Evolutionary conservation across 2,113 vertebrate genomes (phyloP).

Genomic region (Aptenodytes forsteri): DNA sequence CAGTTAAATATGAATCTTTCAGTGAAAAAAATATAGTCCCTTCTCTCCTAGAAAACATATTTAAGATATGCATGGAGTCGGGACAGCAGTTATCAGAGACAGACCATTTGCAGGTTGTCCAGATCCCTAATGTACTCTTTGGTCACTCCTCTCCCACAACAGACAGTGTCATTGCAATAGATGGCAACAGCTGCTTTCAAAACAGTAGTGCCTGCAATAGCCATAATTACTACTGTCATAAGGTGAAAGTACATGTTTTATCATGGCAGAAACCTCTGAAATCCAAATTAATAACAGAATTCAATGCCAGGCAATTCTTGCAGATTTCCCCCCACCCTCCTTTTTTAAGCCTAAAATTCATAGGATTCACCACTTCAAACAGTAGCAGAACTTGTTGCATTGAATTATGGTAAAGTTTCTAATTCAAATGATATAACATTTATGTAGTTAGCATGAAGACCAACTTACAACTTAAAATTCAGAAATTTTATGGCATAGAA

Average conservation of each 20-base stretch:
- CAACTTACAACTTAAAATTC: not conserved
- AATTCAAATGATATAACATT: not conserved
- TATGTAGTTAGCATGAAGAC: not conserved
- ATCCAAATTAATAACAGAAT: not conserved
- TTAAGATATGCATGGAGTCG: not conserved
- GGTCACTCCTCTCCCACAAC: not conserved
- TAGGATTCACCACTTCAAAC: not conserved
- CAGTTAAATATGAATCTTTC: not conserved
- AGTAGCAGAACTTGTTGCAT: not conserved
- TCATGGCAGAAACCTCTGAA: not conserved
- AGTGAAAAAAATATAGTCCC: not conserved
- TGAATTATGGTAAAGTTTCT: not conserved
- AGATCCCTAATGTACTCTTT: not conserved
- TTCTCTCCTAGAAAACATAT: not conserved
- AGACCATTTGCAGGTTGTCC: not conserved
- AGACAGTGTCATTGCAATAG: not conserved
- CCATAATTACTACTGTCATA: not conserved
- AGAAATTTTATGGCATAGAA: not conserved
- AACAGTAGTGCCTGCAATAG: not conserved
- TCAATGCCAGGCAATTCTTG: not conserved
- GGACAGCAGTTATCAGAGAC: not conserved
- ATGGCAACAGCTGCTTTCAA: slow-evolving; percentile 1
- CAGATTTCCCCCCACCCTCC: fast-evolving
- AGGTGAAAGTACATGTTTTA: not conserved
- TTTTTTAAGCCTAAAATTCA: not conserved